Percentiles rank a stretch among this genome's conserved stretches.
Conservation (phyloP, 2,888 invertebrate genomes). For the Epinotia nisella region DNA sequence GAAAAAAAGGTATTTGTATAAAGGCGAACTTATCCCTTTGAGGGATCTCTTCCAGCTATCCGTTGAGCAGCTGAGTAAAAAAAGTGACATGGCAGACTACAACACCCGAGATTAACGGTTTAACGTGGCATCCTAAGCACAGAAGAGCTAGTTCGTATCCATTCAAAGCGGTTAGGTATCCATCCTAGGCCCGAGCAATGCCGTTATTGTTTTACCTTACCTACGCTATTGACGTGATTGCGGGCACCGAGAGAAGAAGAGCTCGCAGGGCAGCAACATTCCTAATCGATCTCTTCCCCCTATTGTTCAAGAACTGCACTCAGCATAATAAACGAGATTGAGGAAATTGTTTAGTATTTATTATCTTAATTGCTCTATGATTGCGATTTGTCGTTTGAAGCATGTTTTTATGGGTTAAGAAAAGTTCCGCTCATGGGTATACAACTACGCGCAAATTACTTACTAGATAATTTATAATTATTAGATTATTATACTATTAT, state of each 20-base stretch:
- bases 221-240: not conserved
- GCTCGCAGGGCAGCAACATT: constrained; percentile 37
- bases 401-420: not conserved
- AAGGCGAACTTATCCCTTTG: no score
- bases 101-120: not conserved
- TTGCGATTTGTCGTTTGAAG: constrained; percentile 16
- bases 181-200: not conserved
- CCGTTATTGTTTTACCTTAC: not conserved
- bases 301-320: constrained; percentile 57
- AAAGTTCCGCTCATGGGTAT: not conserved
- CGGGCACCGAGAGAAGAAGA: not conserved
- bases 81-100: not conserved
- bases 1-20: no score
- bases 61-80: no score
- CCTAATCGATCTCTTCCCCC: constrained; percentile 65
- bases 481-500: not conserved
- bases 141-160: no score
- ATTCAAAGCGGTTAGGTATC: not conserved
- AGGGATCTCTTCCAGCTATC: no score
- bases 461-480: not conserved
- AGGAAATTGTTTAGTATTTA: constrained; percentile 18
- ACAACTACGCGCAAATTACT: no score
- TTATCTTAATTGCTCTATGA: constrained; percentile 18
- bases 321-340: constrained; percentile 40
- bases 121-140: not conserved